Evolutionary conservation across 2,113 vertebrate species (phyloP).

Genomic region (Trachemys scripta): DNA sequence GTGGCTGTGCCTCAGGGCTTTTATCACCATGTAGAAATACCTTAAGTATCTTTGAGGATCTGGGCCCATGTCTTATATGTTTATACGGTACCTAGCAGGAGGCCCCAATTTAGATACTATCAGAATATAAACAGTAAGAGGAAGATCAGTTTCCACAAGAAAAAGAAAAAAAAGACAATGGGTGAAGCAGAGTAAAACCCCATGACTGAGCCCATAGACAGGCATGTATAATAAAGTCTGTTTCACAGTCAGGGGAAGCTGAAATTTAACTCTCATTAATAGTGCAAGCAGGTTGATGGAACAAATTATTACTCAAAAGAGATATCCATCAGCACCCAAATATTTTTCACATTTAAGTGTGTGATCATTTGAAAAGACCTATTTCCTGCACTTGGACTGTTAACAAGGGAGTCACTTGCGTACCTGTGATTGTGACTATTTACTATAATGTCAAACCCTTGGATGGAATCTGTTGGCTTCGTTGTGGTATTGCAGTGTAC

Average conservation of each 20-base stretch:
- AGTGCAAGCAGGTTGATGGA: constrained; percentile 16
- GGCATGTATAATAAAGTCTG: not conserved
- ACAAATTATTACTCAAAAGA: constrained; percentile 34
- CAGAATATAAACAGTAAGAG: not conserved
- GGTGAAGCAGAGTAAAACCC: not conserved
- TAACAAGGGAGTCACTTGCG: constrained; percentile 3
- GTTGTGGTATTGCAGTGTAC: not conserved
- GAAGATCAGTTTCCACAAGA: not conserved
- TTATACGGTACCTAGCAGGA: not conserved
- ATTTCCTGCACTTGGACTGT: not conserved
- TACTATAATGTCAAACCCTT: not conserved
- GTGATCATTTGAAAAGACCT: not conserved
- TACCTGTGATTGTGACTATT: not conserved
- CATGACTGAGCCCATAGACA: not conserved
- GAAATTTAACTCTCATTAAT: constrained; percentile 4
- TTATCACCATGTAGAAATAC: no score
- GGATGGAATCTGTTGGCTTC: not conserved
- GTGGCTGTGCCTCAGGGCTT: no score
- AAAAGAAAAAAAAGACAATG: not conserved
- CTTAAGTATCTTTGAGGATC: no score
- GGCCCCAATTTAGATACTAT: not conserved
- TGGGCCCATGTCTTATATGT: not conserved
- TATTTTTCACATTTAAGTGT: not conserved
- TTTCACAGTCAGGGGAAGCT: not conserved
- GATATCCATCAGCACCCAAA: not conserved